Conservation (phyloP, 2,888 invertebrate genomes). For the Halictus ligatus region DNA sequence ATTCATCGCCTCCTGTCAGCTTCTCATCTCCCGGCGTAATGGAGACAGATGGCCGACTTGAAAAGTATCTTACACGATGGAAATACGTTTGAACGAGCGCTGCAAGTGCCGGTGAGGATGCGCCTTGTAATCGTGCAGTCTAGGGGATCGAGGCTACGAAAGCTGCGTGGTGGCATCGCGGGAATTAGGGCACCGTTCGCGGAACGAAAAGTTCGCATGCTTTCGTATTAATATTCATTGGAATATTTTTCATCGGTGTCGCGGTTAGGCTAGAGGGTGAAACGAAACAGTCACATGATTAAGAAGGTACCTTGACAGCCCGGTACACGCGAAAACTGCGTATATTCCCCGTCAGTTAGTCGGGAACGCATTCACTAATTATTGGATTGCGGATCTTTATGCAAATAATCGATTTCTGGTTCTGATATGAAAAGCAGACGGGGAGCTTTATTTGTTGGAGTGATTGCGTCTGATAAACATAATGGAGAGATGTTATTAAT, state of each 20-base stretch:
- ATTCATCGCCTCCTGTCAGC: neutral
- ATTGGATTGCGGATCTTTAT: neutral
- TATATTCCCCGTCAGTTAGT: neutral
- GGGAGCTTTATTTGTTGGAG: neutral
- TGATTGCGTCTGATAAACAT: neutral
- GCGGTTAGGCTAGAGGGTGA: neutral
- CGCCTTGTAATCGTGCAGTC: neutral
- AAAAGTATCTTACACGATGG: neutral
- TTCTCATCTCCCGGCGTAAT: neutral
- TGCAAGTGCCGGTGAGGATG: neutral
- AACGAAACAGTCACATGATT: neutral
- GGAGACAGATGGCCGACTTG: slow-evolving; percentile 2
- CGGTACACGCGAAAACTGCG: neutral
- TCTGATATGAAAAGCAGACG: neutral
- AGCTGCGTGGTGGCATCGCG: neutral
- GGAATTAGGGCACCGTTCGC: neutral
- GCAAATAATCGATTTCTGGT: neutral
- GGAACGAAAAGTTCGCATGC: neutral
- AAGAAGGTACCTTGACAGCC: neutral
- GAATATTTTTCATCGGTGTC: slow-evolving; percentile 5
- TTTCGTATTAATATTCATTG: neutral
- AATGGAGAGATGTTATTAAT: neutral
- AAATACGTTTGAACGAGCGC: neutral
- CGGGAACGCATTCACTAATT: neutral
- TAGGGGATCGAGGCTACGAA: neutral